phyloP scores from a whole-genome alignment of 2,797 vertebrate genomes.

The Halcyon badia region DNA sequence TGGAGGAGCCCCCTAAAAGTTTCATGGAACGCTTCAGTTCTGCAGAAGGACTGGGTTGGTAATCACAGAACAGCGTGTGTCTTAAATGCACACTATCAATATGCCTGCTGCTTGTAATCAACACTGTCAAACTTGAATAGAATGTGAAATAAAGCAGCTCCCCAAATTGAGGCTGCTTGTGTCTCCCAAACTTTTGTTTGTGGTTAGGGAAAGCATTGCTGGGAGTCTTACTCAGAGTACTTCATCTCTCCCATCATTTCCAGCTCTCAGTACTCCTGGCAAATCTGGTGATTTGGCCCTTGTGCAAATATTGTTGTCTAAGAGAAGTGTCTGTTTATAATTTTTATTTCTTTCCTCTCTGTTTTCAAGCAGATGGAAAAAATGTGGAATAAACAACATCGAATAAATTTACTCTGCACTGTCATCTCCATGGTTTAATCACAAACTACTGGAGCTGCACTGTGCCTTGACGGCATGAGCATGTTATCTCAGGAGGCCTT shows the following conservation, averaged over 20 bases:
- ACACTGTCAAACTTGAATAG: background rate
- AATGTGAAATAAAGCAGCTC: background rate
- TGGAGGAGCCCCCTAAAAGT: background rate
- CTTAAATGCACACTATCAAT: background rate
- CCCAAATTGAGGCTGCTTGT: background rate
- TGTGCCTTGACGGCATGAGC: background rate
- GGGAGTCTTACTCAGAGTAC: background rate
- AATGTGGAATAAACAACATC: background rate
- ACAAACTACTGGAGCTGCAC: background rate
- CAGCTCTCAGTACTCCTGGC: slow-evolving; percentile 1
- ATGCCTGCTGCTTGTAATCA: background rate
- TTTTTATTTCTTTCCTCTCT: slow-evolving; percentile 21
- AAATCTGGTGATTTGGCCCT: slow-evolving; percentile 5
- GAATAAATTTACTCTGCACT: slow-evolving; percentile 2
- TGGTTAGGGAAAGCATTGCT: background rate
- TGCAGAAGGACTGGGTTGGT: background rate
- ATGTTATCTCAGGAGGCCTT: background rate
- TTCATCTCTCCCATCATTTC: background rate
- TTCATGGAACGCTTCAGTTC: background rate
- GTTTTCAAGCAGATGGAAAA: slow-evolving; percentile 24
- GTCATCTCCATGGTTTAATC: slow-evolving; percentile 19
- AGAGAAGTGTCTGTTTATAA: slow-evolving; percentile 33
- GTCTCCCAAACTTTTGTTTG: background rate
- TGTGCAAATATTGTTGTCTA: background rate
- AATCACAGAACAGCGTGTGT: background rate